Conservation (phyloP, 2,888 invertebrate species). For the Cylindroiulus punctatus region DNA sequence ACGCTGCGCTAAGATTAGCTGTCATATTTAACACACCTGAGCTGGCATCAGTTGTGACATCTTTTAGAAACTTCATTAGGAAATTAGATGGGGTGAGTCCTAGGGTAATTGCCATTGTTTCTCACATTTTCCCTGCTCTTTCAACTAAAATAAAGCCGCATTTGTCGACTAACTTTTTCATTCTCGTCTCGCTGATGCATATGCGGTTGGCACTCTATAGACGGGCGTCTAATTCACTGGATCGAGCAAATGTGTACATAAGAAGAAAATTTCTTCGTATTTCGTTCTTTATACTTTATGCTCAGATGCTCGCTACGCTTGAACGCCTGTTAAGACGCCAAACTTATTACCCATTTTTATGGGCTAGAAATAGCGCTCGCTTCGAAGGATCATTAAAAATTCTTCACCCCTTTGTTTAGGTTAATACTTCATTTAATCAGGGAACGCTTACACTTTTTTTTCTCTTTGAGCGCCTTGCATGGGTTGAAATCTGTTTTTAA, state of each 20-base stretch:
- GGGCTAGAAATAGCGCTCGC: neutral
- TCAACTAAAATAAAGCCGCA: neutral
- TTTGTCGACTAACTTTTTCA: neutral
- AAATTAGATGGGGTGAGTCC: slow-evolving; percentile 14
- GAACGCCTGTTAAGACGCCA: neutral
- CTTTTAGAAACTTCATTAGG: neutral
- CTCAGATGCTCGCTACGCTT: neutral
- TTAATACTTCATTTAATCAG: neutral
- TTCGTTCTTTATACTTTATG: slow-evolving; percentile 20
- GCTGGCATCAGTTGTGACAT: slow-evolving; percentile 33
- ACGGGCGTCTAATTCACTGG: neutral
- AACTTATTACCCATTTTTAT: slow-evolving; percentile 6
- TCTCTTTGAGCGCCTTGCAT: neutral
- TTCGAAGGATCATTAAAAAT: slow-evolving; percentile 17
- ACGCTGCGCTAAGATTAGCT: slow-evolving; percentile 6
- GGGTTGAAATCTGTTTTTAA: neutral
- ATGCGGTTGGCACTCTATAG: neutral
- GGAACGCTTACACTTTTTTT: neutral
- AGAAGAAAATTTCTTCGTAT: neutral
- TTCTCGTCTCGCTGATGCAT: slow-evolving; percentile 9
- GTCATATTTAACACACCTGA: slow-evolving; percentile 34
- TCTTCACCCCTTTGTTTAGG: neutral
- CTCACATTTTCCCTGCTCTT: neutral
- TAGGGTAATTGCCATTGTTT: slow-evolving; percentile 1
- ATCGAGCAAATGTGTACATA: neutral